Percentiles rank a stretch among this genome's conserved stretches.
Evolutionary conservation across 2,888 invertebrate species (phyloP).

Genomic region (Acanthosepion esculentum): DNA sequence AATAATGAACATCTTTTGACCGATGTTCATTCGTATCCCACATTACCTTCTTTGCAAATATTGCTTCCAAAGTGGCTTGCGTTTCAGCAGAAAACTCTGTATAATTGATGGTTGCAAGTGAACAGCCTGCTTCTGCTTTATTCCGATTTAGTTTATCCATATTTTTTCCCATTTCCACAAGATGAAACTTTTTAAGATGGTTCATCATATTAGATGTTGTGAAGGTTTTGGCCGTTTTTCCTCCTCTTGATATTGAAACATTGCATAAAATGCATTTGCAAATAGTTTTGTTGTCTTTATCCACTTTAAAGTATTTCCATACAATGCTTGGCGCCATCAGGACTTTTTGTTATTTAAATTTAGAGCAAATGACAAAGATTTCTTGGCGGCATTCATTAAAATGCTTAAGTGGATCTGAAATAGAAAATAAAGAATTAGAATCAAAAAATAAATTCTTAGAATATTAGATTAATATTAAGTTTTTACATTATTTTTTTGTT

Average conservation of each 20-base stretch:
- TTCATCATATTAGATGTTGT: background rate
- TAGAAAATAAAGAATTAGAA: too few species aligned
- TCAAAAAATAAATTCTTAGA: too few species aligned
- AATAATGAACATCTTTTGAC: background rate
- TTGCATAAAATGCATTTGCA: too few species aligned
- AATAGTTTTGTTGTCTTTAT: too few species aligned
- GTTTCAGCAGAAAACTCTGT: background rate
- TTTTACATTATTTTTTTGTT: too few species aligned
- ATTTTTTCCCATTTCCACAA: background rate
- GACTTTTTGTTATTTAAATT: too few species aligned
- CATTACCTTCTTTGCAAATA: background rate
- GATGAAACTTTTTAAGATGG: background rate
- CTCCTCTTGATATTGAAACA: background rate
- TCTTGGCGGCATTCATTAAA: too few species aligned
- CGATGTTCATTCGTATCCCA: background rate
- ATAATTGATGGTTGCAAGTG: background rate
- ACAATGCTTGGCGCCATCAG: too few species aligned
- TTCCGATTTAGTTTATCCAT: background rate
- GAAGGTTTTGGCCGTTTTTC: background rate
- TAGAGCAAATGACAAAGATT: too few species aligned
- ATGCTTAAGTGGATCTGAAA: too few species aligned
- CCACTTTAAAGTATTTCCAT: too few species aligned
- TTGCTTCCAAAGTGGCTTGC: background rate
- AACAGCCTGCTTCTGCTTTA: background rate
- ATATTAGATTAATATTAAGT: too few species aligned